Percentiles rank a stretch among this genome's conserved stretches.
Conservation (phyloP, 1,140 invertebrate species). For the Euschistus heros region DNA sequence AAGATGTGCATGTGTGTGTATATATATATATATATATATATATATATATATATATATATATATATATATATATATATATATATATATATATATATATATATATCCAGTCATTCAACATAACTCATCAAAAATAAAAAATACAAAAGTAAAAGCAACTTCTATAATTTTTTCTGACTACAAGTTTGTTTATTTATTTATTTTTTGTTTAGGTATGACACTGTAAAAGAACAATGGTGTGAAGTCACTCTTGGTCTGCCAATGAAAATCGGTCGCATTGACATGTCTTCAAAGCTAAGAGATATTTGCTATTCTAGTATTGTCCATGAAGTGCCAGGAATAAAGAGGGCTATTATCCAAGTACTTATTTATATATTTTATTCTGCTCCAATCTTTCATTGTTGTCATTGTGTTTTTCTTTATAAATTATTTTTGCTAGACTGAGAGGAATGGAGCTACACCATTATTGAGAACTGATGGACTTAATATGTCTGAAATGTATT, state of each 20-base stretch:
- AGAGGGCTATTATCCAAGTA: conserved; percentile 57
- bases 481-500: conserved; percentile 82
- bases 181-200: conserved; percentile 10
- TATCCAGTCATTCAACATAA: too few relatives aligned
- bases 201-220: conserved; percentile 28
- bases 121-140: not conserved
- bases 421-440: conserved; percentile 3
- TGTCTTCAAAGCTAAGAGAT: conserved; percentile 64
- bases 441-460: conserved; percentile 39
- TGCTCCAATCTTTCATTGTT: not conserved
- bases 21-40: too few relatives aligned
- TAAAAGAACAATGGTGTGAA: conserved; percentile 37
- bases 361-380: not conserved
- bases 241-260: conserved; percentile 50
- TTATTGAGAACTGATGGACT: conserved; percentile 89
- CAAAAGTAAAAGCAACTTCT: not conserved
- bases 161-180: not conserved
- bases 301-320: conserved; percentile 56
- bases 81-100: too few relatives aligned
- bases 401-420: not conserved
- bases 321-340: conserved; percentile 67
- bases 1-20: too few relatives aligned
- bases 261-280: conserved; percentile 55
- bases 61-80: too few relatives aligned
- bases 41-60: too few relatives aligned